Evolutionary conservation across 2,113 vertebrate species (phyloP), one percentile per base, ranked within the genome.

Genomic region (Capra hircus): DNA sequence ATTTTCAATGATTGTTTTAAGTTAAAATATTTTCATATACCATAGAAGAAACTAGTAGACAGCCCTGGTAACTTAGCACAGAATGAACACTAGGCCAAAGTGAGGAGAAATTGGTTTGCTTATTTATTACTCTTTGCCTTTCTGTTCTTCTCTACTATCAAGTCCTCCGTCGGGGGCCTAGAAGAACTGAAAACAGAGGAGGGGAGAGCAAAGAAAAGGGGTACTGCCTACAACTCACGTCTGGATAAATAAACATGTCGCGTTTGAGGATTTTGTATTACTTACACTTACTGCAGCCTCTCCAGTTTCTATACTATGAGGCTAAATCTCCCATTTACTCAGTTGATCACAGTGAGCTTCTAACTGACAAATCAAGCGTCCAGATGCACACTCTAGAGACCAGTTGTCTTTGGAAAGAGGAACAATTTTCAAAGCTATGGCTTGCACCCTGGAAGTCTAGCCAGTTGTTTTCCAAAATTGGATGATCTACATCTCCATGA

Each of bases 1-100:
- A n/a, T 83, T 94, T 94, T 77, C 92, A 97, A 48, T 19, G 30
- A 67, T 36, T 87, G 33, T 95, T 94, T 97, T 48, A 48, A 94
- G 59, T 84, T 89, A 93, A 95, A 95, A 80, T 60, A n/a, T 48
- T 74, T 97, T 92, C 11, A 77, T 40, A 55, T 27, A 28, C 57
- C 48, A 43, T 30, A 60, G 88, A 84, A 96, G 30, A 90, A 91
- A 55, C 50, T 11, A 67, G 77, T 43, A 45, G 59, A 55, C 43
- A 57, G 21, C 30, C 25, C 43, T 89, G 52, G 30, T 21, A 82
- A 77, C 21, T 95, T 74, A 67, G 53, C n/a, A 60, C 8, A 86
- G 40, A 84, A 84, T 48, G 50, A 87, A 67, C 48, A 7, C 1
- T 5, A 57, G 33, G 80, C 67, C 10, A 48, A 78, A 83, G 15